Percentiles rank a stretch among this genome's conserved stretches.
These are phyloP conservation scores for Vimba vimba DNA, from an alignment of 2,113 vertebrate species.

Conservation along the genomic window DNA sequence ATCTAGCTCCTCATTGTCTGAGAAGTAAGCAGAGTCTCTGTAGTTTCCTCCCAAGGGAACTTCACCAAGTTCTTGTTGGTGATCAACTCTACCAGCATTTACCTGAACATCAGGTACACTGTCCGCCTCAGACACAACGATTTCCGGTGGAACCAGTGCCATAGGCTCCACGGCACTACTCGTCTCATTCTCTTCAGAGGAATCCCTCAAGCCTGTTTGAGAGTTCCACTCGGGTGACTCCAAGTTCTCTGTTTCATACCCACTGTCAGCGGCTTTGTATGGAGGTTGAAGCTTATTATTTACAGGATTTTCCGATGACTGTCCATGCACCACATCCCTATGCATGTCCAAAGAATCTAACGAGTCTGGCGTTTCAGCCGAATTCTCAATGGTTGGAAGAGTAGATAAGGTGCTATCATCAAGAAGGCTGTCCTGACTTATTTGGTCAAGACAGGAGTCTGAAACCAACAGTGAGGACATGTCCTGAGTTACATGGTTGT, in stretches of 20 bases:
- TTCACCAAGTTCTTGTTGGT: conserved; percentile 62
- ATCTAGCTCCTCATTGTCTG: conserved; percentile 94
- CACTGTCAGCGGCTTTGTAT: conserved; percentile 93
- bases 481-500: conserved; percentile 51
- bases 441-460: conserved; percentile 81
- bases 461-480: conserved; percentile 70
- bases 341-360: conserved; percentile 89
- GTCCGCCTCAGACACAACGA: conserved; percentile 84
- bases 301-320: conserved; percentile 66
- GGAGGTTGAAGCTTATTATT: conserved; percentile 89
- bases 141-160: conserved; percentile 78
- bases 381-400: conserved; percentile 74
- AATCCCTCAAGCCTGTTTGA: conserved; percentile 73
- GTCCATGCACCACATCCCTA: conserved; percentile 72
- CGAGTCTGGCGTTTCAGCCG: conserved; percentile 88
- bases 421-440: conserved; percentile 90
- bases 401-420: conserved; percentile 84
- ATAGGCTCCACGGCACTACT: conserved; percentile 44
- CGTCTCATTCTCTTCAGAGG: conserved; percentile 62
- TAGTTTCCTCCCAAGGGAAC: conserved; percentile 75
- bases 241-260: conserved; percentile 96
- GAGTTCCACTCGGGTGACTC: conserved; percentile 98
- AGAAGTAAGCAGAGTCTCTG: conserved; percentile 96
- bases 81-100: conserved; percentile 50
- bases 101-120: conserved; percentile 59